Conservation (phyloP, 2,797 vertebrate species). For the Bryconaethiops microstoma region DNA sequence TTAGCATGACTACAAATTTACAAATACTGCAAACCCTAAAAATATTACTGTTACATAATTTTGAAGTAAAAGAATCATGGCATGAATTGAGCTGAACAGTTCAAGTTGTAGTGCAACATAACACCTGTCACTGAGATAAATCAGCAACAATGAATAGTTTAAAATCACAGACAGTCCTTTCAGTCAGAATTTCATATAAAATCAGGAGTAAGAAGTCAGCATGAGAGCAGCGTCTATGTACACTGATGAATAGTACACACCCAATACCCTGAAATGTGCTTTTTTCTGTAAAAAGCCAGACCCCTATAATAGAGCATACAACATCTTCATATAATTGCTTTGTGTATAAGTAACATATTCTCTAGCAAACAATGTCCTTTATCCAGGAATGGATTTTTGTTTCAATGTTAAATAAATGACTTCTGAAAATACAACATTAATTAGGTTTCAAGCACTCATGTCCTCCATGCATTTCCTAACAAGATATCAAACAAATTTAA, state of each 20-base stretch:
- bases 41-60: background rate
- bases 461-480: background rate
- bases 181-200: background rate
- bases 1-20: background rate
- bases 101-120: background rate
- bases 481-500: background rate
- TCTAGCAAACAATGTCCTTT: background rate
- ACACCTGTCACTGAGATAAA: background rate
- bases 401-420: conserved; percentile 5
- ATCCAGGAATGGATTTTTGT: background rate
- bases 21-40: background rate
- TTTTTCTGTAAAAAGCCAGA: background rate
- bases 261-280: too few relatives aligned
- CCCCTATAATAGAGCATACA: background rate
- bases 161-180: background rate
- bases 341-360: conserved; percentile 6
- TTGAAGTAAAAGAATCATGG: background rate
- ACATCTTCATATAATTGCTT: background rate
- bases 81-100: background rate
- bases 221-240: background rate
- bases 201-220: background rate
- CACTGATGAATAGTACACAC: conserved; percentile 15
- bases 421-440: background rate
- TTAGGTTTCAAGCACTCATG: background rate
- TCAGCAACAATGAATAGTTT: background rate